Evolutionary conservation across 2,113 vertebrate species (phyloP).

Genomic region (Nannobrachium achirus): DNA sequence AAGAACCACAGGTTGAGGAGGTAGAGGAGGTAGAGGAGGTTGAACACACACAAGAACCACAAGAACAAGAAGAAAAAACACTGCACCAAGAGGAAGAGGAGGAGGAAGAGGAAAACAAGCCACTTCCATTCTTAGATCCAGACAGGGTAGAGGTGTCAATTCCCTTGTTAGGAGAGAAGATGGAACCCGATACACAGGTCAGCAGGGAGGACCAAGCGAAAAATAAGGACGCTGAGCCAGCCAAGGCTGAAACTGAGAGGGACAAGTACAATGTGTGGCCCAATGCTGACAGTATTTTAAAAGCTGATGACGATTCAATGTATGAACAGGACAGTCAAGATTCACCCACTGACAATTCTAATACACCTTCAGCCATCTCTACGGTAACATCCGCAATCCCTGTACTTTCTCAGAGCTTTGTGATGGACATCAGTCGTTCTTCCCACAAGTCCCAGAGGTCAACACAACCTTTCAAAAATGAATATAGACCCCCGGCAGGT

Average conservation of each 20-base stretch:
- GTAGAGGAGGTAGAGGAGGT: constrained; percentile 30
- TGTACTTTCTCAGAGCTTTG: constrained; percentile 69
- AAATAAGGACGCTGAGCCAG: constrained; percentile 42
- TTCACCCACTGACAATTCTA: constrained; percentile 54
- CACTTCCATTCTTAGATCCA: constrained; percentile 62
- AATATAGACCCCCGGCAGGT: constrained; percentile 62
- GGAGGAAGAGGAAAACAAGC: constrained; percentile 31
- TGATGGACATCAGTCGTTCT: constrained; percentile 59
- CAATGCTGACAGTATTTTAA: constrained; percentile 81
- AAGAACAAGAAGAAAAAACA: constrained; percentile 38
- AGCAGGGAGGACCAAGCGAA: constrained; percentile 69
- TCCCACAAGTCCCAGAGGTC: constrained; percentile 68
- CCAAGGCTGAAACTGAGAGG: constrained; percentile 59
- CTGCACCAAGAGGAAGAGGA: constrained; percentile 49
- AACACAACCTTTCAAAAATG: constrained; percentile 56
- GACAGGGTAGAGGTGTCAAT: constrained; percentile 68
- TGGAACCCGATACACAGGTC: constrained; percentile 77
- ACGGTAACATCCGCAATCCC: constrained; percentile 67
- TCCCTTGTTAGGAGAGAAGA: constrained; percentile 79
- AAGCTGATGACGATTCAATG: constrained; percentile 60
- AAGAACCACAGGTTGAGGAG: constrained; percentile 30
- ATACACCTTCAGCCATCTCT: constrained; percentile 55
- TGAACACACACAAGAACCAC: constrained; percentile 35
- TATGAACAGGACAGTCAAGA: constrained; percentile 67
- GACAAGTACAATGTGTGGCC: constrained; percentile 81